Percentiles rank a stretch among this genome's conserved stretches.
phyloP scores from a whole-genome alignment of 1,140 invertebrate genomes.

The Sycophila sp. region DNA sequence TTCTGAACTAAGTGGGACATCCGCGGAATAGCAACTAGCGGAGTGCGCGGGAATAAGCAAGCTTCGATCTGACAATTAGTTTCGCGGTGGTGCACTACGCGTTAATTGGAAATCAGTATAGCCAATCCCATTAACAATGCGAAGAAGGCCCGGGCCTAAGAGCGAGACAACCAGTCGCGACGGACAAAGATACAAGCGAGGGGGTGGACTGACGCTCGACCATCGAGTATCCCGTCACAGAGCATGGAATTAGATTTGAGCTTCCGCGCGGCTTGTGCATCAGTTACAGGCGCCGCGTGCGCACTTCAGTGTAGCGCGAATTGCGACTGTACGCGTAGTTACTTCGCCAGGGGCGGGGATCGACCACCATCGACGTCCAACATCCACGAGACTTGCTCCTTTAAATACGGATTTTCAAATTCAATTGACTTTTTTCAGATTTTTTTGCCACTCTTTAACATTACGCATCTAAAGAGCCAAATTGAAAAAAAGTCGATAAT shows the following conservation, averaged over 20 bases:
- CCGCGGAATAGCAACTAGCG: too few species aligned
- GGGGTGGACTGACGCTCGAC: constrained; percentile 24
- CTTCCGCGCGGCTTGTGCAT: constrained; percentile 45
- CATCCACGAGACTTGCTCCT: too few species aligned
- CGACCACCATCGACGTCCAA: too few species aligned
- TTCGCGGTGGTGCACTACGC: not conserved
- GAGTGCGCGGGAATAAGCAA: too few species aligned
- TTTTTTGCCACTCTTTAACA: too few species aligned
- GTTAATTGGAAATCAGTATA: constrained; percentile 14
- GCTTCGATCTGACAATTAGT: constrained; percentile 4
- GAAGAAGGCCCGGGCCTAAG: not conserved
- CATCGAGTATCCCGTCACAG: constrained; percentile 58
- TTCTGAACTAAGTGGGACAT: too few species aligned
- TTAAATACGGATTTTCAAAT: too few species aligned
- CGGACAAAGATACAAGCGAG: not conserved
- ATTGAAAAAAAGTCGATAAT: too few species aligned
- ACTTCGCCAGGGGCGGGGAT: not conserved
- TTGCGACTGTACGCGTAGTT: too few species aligned
- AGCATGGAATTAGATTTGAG: constrained; percentile 62
- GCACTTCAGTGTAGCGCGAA: too few species aligned
- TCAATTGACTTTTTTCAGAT: too few species aligned
- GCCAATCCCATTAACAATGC: constrained; percentile 2
- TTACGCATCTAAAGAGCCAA: too few species aligned
- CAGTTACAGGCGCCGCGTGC: constrained; percentile 50
- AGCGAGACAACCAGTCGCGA: constrained; percentile 6